Evolutionary conservation across 2,888 invertebrate genomes (phyloP).

Genomic region (Quadriops clusia): DNA sequence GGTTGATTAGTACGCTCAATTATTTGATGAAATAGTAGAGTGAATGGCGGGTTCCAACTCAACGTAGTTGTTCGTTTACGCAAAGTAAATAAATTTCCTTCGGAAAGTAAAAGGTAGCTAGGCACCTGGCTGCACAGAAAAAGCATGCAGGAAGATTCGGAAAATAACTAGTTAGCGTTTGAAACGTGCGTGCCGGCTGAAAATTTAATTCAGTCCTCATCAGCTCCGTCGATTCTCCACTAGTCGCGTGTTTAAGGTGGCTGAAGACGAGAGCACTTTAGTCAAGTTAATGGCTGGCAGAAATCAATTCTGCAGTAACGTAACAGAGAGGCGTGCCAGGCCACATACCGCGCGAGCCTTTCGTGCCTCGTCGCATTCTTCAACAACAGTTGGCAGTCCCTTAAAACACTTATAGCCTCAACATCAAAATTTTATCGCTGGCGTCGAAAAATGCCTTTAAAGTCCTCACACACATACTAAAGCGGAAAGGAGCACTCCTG

Average conservation of each 20-base stretch:
- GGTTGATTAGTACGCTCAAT: too few species aligned
- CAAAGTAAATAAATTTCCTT: too few species aligned
- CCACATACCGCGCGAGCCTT: conserved; percentile 20
- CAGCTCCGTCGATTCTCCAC: conserved; percentile 18
- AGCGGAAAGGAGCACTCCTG: too few species aligned
- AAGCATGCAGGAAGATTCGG: not conserved
- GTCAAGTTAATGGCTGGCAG: conserved; percentile 31
- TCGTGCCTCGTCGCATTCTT: conserved; percentile 16
- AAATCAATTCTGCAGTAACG: conserved; percentile 31
- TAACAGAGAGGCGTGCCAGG: conserved; percentile 27
- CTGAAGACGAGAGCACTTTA: conserved; percentile 30
- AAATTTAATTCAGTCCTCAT: conserved; percentile 23
- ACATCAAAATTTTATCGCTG: conserved; percentile 1
- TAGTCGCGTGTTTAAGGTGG: conserved; percentile 26
- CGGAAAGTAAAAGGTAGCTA: not conserved
- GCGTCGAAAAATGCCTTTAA: too few species aligned
- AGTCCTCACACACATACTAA: too few species aligned
- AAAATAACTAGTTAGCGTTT: conserved; percentile 5
- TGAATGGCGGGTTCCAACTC: too few species aligned
- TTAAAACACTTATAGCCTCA: conserved; percentile 1
- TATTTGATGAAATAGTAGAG: too few species aligned
- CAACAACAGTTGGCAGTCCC: conserved; percentile 11
- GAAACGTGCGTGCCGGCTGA: conserved; percentile 20
- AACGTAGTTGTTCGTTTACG: too few species aligned
- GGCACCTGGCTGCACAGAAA: not conserved